These are phyloP conservation scores for Chironomus tentans DNA, from an alignment of 2,888 invertebrate species.

Conservation along the genomic window DNA sequence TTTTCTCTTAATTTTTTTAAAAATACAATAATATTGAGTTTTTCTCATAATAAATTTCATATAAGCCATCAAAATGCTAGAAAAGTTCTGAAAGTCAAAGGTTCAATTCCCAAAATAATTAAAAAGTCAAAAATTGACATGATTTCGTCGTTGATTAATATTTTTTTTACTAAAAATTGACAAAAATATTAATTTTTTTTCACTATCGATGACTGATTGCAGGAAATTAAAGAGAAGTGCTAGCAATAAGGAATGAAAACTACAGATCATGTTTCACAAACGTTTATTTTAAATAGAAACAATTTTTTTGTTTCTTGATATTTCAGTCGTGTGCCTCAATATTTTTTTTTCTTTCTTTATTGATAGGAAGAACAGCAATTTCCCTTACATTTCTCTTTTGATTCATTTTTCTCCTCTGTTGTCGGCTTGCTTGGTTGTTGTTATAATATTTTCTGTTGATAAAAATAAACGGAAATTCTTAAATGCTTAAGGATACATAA, in stretches of 20 bases:
- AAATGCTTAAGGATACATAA: constrained; percentile 24
- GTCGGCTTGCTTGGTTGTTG: background rate
- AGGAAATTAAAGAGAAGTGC: too few relatives aligned
- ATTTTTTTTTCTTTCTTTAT: background rate
- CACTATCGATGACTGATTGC: background rate
- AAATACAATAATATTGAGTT: too few relatives aligned
- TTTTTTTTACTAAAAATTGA: background rate
- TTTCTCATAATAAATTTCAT: too few relatives aligned
- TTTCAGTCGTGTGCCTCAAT: constrained; percentile 25
- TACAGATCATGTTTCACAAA: constrained; percentile 15
- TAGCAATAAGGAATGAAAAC: background rate
- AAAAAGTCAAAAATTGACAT: too few relatives aligned
- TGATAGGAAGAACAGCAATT: background rate
- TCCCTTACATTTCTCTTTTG: background rate
- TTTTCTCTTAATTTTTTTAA: too few relatives aligned
- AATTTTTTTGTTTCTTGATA: constrained; percentile 4
- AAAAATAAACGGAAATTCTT: constrained; percentile 9
- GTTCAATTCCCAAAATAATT: too few relatives aligned
- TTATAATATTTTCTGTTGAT: background rate
- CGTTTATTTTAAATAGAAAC: constrained; percentile 12
- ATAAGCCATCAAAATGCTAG: too few relatives aligned
- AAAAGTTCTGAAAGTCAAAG: too few relatives aligned
- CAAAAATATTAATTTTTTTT: background rate
- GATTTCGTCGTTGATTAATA: too few relatives aligned
- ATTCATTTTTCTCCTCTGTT: background rate